Evolutionary conservation across 2,797 vertebrate genomes (phyloP).

Genomic region (Apogon talboti): DNA sequence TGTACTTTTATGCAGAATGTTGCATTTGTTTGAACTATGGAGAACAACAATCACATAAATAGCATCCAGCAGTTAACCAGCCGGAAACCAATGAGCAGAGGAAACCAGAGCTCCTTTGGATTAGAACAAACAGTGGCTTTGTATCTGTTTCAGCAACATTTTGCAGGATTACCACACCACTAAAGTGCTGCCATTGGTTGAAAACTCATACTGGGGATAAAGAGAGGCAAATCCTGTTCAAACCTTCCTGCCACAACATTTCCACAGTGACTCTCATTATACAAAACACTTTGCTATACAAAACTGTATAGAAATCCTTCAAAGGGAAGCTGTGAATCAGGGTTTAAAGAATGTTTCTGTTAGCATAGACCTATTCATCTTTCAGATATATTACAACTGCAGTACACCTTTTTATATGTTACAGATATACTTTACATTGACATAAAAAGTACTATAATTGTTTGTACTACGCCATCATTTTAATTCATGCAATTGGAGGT

Average conservation of each 20-base stretch:
- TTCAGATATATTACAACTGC: background rate
- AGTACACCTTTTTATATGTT: background rate
- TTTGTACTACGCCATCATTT: background rate
- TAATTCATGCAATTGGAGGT: conserved; percentile 4
- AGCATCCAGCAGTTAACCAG: conserved; percentile 1
- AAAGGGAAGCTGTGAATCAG: conserved; percentile 1
- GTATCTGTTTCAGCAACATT: conserved; percentile 48
- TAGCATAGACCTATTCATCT: background rate
- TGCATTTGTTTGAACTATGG: background rate
- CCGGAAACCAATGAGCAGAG: conserved; percentile 19
- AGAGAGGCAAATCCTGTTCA: conserved; percentile 31
- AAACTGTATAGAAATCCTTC: background rate
- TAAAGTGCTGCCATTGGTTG: conserved; percentile 38
- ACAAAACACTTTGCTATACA: background rate
- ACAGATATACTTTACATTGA: too few relatives aligned
- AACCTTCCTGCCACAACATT: conserved; percentile 32
- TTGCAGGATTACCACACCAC: conserved; percentile 36
- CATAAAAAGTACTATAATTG: too few relatives aligned
- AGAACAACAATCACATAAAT: conserved; percentile 1
- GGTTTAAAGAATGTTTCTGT: background rate
- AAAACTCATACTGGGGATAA: conserved; percentile 35
- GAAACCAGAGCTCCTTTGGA: conserved; percentile 32
- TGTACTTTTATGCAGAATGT: background rate
- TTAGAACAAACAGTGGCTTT: conserved; percentile 40
- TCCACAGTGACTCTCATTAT: conserved; percentile 8